These are phyloP conservation scores for Crocodylus rhombifer DNA, from an alignment of 2,797 vertebrate genomes.

Conservation along the genomic window DNA sequence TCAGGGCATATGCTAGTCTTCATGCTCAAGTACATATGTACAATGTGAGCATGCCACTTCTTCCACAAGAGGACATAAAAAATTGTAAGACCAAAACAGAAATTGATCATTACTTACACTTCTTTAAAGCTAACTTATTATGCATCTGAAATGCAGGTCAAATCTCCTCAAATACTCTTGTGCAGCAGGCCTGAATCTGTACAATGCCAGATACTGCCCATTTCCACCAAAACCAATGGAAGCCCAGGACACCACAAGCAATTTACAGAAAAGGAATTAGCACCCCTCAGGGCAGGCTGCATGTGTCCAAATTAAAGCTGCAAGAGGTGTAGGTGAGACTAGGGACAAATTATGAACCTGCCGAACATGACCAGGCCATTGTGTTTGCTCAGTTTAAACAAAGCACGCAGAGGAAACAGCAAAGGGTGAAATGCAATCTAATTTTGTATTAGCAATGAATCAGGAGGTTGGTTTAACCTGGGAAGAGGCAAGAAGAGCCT, in stretches of 20 bases:
- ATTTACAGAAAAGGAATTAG: background rate
- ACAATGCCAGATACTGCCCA: background rate
- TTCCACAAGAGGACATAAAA: background rate
- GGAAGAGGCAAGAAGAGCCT: background rate
- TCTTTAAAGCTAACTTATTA: background rate
- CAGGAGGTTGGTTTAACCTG: background rate
- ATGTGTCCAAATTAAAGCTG: background rate
- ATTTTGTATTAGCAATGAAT: background rate
- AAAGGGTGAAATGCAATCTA: background rate
- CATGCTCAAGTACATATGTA: background rate
- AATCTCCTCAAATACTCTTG: background rate
- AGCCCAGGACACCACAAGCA: background rate
- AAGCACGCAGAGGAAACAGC: background rate
- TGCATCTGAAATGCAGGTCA: background rate
- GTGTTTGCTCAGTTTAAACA: constrained; percentile 14
- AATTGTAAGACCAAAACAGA: background rate
- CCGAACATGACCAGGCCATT: background rate
- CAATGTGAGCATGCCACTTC: background rate
- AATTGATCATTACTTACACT: background rate
- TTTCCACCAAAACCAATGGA: background rate
- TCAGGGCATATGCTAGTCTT: background rate
- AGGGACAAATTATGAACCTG: background rate
- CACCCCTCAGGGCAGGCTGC: background rate
- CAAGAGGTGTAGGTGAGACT: background rate
- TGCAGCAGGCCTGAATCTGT: background rate